phyloP scores from a whole-genome alignment of 2,113 vertebrate species.

The Turdus rufiventris region DNA sequence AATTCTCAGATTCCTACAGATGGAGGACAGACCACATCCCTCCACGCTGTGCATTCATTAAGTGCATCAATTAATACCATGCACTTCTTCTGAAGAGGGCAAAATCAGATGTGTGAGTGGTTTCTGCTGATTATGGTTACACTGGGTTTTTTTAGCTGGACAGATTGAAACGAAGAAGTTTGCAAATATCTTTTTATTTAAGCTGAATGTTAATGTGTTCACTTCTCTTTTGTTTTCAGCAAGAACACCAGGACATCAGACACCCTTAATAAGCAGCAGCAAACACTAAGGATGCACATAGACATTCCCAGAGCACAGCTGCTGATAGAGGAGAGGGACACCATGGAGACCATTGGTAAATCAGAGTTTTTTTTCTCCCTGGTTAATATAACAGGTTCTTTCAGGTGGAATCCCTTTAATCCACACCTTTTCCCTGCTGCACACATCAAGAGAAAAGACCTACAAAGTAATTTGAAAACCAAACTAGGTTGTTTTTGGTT shows the following conservation, averaged over 20 bases:
- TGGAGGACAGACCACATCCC: neutral
- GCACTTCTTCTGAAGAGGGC: neutral
- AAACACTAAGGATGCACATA: slow-evolving; percentile 96
- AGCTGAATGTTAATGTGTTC: neutral
- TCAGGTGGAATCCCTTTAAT: neutral
- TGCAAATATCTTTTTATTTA: neutral
- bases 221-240: slow-evolving; percentile 69
- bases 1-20: neutral
- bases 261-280: slow-evolving; percentile 95
- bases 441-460: neutral
- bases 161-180: neutral
- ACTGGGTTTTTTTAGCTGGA: neutral
- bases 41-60: neutral
- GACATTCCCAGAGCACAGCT: slow-evolving; percentile 98
- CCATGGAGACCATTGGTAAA: slow-evolving; percentile 97
- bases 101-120: neutral
- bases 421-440: neutral
- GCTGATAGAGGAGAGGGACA: slow-evolving; percentile 96
- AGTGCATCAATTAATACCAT: neutral
- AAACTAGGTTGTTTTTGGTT: neutral
- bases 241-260: slow-evolving; percentile 97
- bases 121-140: neutral
- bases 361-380: neutral
- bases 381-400: neutral
- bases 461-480: neutral